These are phyloP conservation scores for Drosophila anomalata DNA, from an alignment of 2,888 invertebrate genomes.

Conservation along the genomic window DNA sequence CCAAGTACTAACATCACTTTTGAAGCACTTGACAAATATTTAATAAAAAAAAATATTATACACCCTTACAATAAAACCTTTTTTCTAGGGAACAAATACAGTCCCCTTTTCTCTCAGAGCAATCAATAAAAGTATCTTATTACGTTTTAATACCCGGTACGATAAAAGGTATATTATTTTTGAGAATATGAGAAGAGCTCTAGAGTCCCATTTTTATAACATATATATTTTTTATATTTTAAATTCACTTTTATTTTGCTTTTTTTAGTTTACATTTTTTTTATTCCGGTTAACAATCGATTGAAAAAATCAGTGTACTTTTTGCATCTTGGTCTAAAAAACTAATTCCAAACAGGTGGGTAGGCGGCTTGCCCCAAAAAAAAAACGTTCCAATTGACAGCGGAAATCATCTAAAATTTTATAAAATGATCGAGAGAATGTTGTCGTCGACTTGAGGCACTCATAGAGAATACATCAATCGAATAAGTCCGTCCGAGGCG, in stretches of 20 bases:
- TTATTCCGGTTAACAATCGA: not conserved
- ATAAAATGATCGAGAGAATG: not conserved
- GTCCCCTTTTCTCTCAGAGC: not conserved
- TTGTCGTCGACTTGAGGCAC: not conserved
- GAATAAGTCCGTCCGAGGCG: constrained; percentile 1
- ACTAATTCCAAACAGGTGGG: constrained; percentile 2
- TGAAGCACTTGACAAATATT: not conserved
- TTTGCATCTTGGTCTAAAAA: not conserved
- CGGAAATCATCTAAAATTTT: not conserved
- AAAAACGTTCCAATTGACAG: not conserved
- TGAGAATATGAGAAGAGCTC: no score
- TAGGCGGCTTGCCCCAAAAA: constrained; percentile 1
- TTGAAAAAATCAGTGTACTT: not conserved
- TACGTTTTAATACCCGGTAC: not conserved
- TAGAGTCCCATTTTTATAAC: no score
- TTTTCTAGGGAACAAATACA: not conserved
- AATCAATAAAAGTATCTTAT: not conserved
- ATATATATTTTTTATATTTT: no score
- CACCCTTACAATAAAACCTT: no score
- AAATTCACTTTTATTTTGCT: not conserved
- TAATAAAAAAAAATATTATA: not conserved
- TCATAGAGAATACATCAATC: constrained; percentile 18
- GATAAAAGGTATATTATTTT: no score
- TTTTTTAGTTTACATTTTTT: not conserved
- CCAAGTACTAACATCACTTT: no score